phyloP scores from a whole-genome alignment of 1,140 invertebrate genomes.

The Tetraneura akinire region DNA sequence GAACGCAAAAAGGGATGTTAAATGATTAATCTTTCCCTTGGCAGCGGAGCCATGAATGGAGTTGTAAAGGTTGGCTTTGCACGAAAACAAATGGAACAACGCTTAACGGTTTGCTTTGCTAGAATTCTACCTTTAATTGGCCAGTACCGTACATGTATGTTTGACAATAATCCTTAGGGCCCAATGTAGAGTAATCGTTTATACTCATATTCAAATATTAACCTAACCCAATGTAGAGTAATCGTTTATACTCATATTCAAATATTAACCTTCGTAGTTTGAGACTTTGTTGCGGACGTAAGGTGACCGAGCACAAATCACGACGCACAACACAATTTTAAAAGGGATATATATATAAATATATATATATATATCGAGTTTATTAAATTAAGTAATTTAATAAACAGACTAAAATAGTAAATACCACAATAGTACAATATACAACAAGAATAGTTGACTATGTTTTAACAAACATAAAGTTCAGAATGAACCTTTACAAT shows the following conservation, averaged over 20 bases:
- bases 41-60: neutral
- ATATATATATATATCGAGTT: too few relatives aligned
- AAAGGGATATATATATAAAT: too few relatives aligned
- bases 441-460: neutral
- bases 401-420: neutral
- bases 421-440: neutral
- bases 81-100: neutral
- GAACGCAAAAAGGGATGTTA: neutral
- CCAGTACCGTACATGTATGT: neutral
- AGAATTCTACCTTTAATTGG: neutral
- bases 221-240: too few relatives aligned
- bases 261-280: too few relatives aligned
- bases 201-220: too few relatives aligned
- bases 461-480: too few relatives aligned
- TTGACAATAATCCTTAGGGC: neutral
- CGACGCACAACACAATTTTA: too few relatives aligned
- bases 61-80: neutral
- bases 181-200: neutral
- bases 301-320: too few relatives aligned
- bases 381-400: too few relatives aligned
- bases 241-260: too few relatives aligned
- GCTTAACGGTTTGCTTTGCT: neutral
- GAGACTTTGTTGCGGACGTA: too few relatives aligned
- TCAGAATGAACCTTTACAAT: too few relatives aligned
- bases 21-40: neutral